Conservation (phyloP, 2,113 vertebrate species). For the Oncorhynchus tshawytscha region DNA sequence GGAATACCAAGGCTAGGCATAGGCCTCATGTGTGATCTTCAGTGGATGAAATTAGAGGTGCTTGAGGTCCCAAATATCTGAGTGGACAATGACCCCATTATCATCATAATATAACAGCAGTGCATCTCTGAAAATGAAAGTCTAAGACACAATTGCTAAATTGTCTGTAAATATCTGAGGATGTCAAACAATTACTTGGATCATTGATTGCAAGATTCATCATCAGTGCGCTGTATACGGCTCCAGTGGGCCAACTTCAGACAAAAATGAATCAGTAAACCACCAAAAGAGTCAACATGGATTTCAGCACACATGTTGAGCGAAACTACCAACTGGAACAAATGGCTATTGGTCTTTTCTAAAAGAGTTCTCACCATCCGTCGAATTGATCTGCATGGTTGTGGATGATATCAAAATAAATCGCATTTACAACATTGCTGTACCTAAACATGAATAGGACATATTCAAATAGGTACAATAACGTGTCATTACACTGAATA, state of each 20-base stretch:
- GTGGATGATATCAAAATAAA: background rate
- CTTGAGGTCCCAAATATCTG: conserved; percentile 16
- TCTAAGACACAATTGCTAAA: conserved; percentile 19
- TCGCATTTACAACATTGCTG: background rate
- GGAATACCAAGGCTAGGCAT: too few relatives aligned
- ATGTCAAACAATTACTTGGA: conserved; percentile 55
- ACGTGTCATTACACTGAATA: background rate
- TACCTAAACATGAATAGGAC: background rate
- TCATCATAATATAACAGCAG: conserved; percentile 15
- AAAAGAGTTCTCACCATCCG: background rate
- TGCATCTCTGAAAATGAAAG: conserved; percentile 10
- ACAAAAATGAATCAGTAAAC: conserved; percentile 2
- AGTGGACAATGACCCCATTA: conserved; percentile 32
- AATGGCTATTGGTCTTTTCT: background rate
- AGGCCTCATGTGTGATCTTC: conserved; percentile 2
- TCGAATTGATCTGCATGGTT: background rate
- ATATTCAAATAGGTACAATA: background rate
- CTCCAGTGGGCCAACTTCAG: conserved; percentile 20
- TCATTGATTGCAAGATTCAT: conserved; percentile 36
- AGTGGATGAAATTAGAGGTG: conserved; percentile 26
- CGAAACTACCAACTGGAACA: background rate
- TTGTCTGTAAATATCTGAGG: conserved; percentile 31
- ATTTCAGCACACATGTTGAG: background rate
- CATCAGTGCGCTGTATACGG: conserved; percentile 28
- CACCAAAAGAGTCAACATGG: background rate